Evolutionary conservation across 2,888 invertebrate species (phyloP), one percentile per base, ranked within the genome.

Genomic region (Steinernema scapterisci): DNA sequence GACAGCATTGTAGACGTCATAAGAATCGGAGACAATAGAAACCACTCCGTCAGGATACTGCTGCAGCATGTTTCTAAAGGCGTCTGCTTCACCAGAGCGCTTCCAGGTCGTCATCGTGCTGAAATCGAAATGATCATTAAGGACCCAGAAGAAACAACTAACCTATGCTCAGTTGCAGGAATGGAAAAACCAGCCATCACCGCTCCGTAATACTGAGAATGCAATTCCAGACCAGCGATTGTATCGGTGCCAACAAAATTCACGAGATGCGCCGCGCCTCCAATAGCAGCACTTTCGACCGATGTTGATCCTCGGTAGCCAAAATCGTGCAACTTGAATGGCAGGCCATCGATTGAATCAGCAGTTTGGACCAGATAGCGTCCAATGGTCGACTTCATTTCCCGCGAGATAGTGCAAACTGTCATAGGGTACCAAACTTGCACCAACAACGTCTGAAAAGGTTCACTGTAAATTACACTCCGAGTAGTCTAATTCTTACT

Each of bases 361-460:
- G 89, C 87, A 3, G 90, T 90, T 76, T 89, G 88, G 44, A 81
- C 51, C 70, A 89, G 77, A 76, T 74, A 71, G 70, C 72, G 63
- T 25, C 77, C 83, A 21, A 83, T 83, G 21, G 79, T 74, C 51
- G 79, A 74, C 75, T 90, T 90, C 83, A 89, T 89, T 73, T 87
- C 88, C 7, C 89, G 78, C 0, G 90, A 90, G 80, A 88, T 89
- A 6, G 90, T 90, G 72, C 89, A 89, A 2, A 90, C 90, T 6
- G 90, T 90, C 87, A 89, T 88, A 16, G 90, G 90, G 79, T 90
- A 90, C 90, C 90, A 90, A 1, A 87, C 87, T 79, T 90, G 90
- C 0, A 90, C 89, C 48, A 90, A 81, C n/a, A 90, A 77, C 0
- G 90, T 90, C 89, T 89, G 82, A n/a, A 86, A 84, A 11, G 7